Evolutionary conservation across 2,113 vertebrate species (phyloP).

Genomic region (Echinops telfairi): DNA sequence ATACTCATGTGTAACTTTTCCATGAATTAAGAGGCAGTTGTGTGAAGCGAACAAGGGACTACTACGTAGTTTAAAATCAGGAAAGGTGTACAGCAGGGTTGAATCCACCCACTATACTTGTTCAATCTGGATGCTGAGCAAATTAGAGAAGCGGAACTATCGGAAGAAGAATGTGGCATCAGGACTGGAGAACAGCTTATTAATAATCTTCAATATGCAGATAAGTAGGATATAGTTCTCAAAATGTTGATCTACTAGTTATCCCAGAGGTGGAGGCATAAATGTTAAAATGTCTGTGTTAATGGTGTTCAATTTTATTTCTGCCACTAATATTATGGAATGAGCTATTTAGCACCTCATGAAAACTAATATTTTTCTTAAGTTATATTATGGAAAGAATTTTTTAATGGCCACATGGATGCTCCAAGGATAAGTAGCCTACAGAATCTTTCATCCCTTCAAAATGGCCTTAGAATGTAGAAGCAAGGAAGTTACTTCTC

Average conservation of each 20-base stretch:
- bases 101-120: too few species aligned
- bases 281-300: neutral
- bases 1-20: too few species aligned
- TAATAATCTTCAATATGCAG: too few species aligned
- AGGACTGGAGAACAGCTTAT: too few species aligned
- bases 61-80: too few species aligned
- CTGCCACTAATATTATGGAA: slow-evolving; percentile 9
- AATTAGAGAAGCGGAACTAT: too few species aligned
- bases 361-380: slow-evolving; percentile 59
- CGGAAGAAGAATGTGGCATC: too few species aligned
- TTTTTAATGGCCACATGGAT: neutral
- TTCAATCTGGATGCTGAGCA: too few species aligned
- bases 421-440: neutral
- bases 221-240: neutral
- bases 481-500: neutral
- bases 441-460: neutral
- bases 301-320: slow-evolving; percentile 19
- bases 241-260: neutral
- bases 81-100: too few species aligned
- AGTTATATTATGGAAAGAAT: neutral
- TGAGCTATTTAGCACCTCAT: neutral
- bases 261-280: neutral
- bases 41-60: too few species aligned
- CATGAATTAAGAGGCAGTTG: too few species aligned
- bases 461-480: neutral